Base-by-base conservation (phyloP, 2,888 invertebrate species). In the Cerastis leucographa region DNA sequence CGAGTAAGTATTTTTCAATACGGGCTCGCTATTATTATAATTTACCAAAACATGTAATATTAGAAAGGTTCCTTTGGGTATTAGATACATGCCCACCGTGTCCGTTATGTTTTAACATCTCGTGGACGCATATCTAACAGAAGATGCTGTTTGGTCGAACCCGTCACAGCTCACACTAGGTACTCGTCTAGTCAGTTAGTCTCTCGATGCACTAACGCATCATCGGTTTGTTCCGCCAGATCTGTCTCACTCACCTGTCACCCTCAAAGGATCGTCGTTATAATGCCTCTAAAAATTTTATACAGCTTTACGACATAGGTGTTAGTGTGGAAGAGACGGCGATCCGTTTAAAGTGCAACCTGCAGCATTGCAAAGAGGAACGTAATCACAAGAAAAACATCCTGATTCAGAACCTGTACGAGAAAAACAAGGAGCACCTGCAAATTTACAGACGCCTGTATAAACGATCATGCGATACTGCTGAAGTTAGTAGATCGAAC, bases 391-490 rank as follows among this genome's bases (percentile, higher is more conserved):
- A 67, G 2, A 54, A 92, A 40, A 90, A 87, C 35, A 9, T 11
- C 0, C 81, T 95, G 9, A 78, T 92, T 29, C 46, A 90, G 1
- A 80, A 92, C 44, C 90, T 96, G 0, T 96, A 95, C 74, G 94
- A 95, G 12, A 93, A 90, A 78, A 94, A 96, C 66, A 95, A 96
- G 70, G 93, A 94, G 29, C 84, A 85, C 3, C 56, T 93, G 19
- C 19, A 49, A 2, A 82, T 93, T 14, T 76, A 84, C 2, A 88
- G 95, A 56, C 88, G 86, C n/a, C 56, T 75, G 6, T 85, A 80
- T 3, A 72, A 79, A 7, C 49, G 73, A 12, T 90, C 92, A 0
- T 25, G 76, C 0, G 92, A 92, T 14, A 64, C 86, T 42, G 93
- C 93, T 68, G 94, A 95, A 89, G 95, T 95, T 76, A 89, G 89